These are phyloP conservation scores for Xenus cinereus DNA, from an alignment of 2,113 vertebrate genomes.

Conservation along the genomic window DNA sequence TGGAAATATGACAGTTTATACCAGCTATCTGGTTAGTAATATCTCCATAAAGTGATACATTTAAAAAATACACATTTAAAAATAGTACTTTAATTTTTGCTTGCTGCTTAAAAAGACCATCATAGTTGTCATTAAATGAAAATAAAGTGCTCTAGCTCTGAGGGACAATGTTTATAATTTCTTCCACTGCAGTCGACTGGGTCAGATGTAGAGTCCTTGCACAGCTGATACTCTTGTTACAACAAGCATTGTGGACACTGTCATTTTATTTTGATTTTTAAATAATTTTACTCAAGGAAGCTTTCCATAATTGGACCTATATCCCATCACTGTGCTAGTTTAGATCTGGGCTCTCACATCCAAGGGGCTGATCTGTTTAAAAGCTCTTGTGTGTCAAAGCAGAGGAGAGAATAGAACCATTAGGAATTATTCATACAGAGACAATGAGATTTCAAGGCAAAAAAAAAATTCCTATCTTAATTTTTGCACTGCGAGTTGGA, in stretches of 20 bases:
- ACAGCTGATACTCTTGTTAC: background rate
- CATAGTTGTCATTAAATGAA: constrained; percentile 18
- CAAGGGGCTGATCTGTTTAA: constrained; percentile 43
- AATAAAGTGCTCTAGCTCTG: constrained; percentile 6
- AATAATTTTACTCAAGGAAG: background rate
- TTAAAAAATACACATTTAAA: constrained; percentile 43
- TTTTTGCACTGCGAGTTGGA: background rate
- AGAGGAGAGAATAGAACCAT: background rate
- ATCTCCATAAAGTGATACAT: constrained; percentile 29
- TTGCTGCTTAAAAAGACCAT: constrained; percentile 25
- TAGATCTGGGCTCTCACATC: background rate
- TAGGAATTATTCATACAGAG: background rate
- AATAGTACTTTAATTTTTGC: constrained; percentile 48
- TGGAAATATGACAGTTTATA: constrained; percentile 36
- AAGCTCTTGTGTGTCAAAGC: background rate
- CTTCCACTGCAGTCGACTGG: background rate
- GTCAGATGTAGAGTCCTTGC: background rate
- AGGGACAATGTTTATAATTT: constrained; percentile 11
- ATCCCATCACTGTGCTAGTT: background rate
- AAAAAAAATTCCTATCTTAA: background rate
- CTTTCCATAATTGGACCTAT: background rate
- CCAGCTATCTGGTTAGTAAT: constrained; percentile 50
- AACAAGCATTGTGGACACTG: background rate
- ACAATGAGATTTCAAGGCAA: constrained; percentile 13
- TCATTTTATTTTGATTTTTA: background rate